Conservation (phyloP, 2,113 vertebrate species). For the Scolopax mira region DNA sequence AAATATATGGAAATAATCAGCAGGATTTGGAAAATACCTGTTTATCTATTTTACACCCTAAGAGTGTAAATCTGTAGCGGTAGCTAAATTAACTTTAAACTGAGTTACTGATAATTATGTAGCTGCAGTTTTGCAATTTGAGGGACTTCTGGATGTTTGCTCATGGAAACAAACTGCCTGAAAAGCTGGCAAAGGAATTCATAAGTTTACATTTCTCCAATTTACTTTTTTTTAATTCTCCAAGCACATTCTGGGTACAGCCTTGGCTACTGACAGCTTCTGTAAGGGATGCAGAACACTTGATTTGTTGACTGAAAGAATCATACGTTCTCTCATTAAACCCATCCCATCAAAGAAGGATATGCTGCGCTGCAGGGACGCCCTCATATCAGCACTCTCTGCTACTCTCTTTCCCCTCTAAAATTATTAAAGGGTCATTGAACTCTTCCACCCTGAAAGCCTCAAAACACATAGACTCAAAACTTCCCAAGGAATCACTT, state of each 20-base stretch:
- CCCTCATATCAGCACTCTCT: not conserved
- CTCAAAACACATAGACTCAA: not conserved
- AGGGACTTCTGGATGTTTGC: not conserved
- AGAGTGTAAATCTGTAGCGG: accelerated
- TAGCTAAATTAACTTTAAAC: not conserved
- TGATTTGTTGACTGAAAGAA: not conserved
- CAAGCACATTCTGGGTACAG: not conserved
- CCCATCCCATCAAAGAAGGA: not conserved
- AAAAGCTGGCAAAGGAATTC: not conserved
- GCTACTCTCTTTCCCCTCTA: not conserved
- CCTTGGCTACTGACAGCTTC: not conserved
- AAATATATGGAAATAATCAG: not conserved
- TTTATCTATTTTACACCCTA: not conserved
- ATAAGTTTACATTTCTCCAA: not conserved
- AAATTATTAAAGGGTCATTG: not conserved
- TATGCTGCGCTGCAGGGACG: not conserved
- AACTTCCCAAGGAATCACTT: not conserved
- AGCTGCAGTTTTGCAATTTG: not conserved
- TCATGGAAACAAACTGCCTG: not conserved
- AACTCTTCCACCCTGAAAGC: not conserved
- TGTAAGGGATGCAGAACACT: not conserved
- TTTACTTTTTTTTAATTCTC: not conserved
- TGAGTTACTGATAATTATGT: not conserved
- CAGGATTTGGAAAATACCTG: not conserved
- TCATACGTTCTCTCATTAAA: not conserved